Conservation (phyloP, 1,140 invertebrate species). For the Episyrphus balteatus region DNA sequence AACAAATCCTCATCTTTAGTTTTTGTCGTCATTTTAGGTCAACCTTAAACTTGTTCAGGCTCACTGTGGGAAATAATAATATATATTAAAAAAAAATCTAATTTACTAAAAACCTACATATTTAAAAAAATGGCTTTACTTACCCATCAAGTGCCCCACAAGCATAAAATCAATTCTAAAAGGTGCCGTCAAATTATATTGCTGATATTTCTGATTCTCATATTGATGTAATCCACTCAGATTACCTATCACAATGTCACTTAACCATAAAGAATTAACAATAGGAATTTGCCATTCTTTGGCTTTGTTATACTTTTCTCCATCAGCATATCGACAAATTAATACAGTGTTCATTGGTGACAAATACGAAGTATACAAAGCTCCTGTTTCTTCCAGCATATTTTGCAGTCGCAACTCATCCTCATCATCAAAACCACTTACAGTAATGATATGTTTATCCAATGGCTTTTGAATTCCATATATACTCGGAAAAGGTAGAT, state of each 20-base stretch:
- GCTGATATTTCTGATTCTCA: slow-evolving; percentile 77
- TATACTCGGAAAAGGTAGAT: slow-evolving; percentile 78
- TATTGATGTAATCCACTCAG: slow-evolving; percentile 67
- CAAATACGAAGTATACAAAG: slow-evolving; percentile 63
- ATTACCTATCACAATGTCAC: slow-evolving; percentile 84
- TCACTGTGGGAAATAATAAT: too few relatives aligned
- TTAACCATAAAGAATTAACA: slow-evolving; percentile 89
- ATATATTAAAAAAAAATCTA: too few relatives aligned
- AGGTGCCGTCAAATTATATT: slow-evolving; percentile 65
- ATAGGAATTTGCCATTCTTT: slow-evolving; percentile 78
- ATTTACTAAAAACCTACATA: too few relatives aligned
- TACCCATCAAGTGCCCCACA: slow-evolving; percentile 85
- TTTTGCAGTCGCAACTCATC: slow-evolving; percentile 67
- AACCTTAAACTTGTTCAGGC: too few relatives aligned
- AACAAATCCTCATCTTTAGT: too few relatives aligned
- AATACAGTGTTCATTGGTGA: slow-evolving; percentile 63
- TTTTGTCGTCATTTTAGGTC: too few relatives aligned
- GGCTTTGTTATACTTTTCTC: slow-evolving; percentile 78
- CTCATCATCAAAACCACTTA: slow-evolving; percentile 77
- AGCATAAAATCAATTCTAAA: slow-evolving; percentile 79
- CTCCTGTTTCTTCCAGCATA: slow-evolving; percentile 79
- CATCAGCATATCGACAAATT: slow-evolving; percentile 67
- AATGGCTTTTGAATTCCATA: slow-evolving; percentile 55
- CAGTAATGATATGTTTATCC: slow-evolving; percentile 58
- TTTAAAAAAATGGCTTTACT: slow-evolving; percentile 27